Base-by-base conservation (phyloP, 2,888 invertebrate genomes). In the Andricus quercusramuli region DNA sequence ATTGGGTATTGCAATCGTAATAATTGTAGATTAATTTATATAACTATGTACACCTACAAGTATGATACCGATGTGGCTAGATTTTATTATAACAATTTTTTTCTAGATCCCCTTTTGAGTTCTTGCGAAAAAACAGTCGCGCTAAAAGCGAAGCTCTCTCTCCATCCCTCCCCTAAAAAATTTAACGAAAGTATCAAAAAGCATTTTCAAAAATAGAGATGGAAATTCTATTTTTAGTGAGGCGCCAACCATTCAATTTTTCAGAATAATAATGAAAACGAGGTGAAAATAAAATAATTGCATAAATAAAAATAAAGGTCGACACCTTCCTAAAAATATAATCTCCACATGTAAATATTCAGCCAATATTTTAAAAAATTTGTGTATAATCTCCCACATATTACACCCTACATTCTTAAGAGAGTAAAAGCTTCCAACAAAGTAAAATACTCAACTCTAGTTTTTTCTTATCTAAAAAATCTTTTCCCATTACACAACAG, bases 21-120 rank as follows among this genome's bases (percentile, higher is more conserved):
- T 44, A 47, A 74, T 74, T 29, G 6, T 20, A 74, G 56, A 56
- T 56, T 56, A 56, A 56, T 74, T 74, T 56, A 37, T 32, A 32
- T 44, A 68, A 68, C 47, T 74, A 74, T 74, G 9, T 74, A 74
- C 56, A 74, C 56, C 51, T 74, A 70, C 47, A 29, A 25, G 29
- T 68, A 68, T n/a, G 47, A 51, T 44, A 25, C 70, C 47, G 17
- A 51, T 47, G 17, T 47, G 25, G 29, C 70, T 70, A 44, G 47
- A 70, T 70, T 56, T 56, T 25, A 29, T 56, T 74, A 32, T 56
- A 74, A 32, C 20, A n/a, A 32, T 32, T 29, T 51, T 47, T 70
- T 70, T 47, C 25, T 29, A 62, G 17, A 62, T 17, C 6, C 25
- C 25, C 62, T 62, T 62, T 13, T 62, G 22, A 17, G 15, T 22